Evolutionary conservation across 1,140 invertebrate genomes (phyloP).

Genomic region (Cherax destructor): DNA sequence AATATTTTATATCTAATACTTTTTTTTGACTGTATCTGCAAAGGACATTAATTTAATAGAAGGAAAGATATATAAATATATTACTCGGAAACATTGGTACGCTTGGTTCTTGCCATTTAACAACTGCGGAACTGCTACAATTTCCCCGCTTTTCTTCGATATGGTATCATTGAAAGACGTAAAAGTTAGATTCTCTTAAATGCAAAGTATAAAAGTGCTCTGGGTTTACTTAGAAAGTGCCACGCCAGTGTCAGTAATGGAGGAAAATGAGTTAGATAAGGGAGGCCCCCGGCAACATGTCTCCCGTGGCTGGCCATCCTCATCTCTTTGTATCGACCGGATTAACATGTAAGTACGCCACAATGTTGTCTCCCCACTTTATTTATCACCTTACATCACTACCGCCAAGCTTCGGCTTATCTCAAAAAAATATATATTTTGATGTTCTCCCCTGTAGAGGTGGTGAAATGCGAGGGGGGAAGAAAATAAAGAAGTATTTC

Average conservation of each 20-base stretch:
- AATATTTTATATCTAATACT: too few relatives aligned
- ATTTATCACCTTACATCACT: not conserved
- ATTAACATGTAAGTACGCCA: conserved; percentile 6
- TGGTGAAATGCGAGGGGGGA: not conserved
- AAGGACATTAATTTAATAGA: too few relatives aligned
- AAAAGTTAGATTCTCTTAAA: too few relatives aligned
- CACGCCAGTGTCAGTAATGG: not conserved
- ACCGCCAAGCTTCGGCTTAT: too few relatives aligned
- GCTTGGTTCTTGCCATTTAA: not conserved
- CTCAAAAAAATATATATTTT: not conserved
- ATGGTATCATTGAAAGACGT: too few relatives aligned
- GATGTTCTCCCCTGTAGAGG: too few relatives aligned
- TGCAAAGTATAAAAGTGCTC: too few relatives aligned
- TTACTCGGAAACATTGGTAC: not conserved
- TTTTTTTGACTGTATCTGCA: too few relatives aligned
- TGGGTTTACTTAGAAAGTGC: not conserved
- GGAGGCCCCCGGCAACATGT: not conserved
- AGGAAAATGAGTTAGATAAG: not conserved
- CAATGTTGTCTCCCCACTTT: not conserved
- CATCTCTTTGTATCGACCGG: conserved; percentile 15
- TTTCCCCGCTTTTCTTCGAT: too few relatives aligned
- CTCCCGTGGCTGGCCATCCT: not conserved
- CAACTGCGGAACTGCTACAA: too few relatives aligned
- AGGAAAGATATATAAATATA: not conserved
- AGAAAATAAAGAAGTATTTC: not conserved